These are phyloP conservation scores for Pantherophis guttatus DNA, from an alignment of 2,113 vertebrate species.

Conservation along the genomic window DNA sequence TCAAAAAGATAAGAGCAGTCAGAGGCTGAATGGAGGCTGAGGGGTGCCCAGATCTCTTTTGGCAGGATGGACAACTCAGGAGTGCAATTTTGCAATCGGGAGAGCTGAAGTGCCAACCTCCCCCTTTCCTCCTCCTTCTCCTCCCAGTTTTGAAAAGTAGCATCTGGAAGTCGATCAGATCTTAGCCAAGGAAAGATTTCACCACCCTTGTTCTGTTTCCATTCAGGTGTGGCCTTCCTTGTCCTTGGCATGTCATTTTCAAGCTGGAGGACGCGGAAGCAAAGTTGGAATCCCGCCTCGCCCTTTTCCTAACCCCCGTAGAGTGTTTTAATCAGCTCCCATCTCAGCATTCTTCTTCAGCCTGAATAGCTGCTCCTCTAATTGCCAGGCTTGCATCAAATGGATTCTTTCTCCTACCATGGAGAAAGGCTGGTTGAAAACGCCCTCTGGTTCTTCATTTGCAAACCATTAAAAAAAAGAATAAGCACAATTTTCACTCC, in stretches of 20 bases:
- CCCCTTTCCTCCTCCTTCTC: background rate
- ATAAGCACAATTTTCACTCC: background rate
- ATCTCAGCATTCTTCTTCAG: background rate
- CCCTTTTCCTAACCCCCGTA: too few relatives aligned
- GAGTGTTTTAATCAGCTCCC: background rate
- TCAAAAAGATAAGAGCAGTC: background rate
- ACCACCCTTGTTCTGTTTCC: background rate
- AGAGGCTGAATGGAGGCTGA: background rate
- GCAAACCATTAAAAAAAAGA: background rate
- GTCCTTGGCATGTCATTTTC: background rate
- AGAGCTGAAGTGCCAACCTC: background rate
- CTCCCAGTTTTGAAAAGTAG: background rate
- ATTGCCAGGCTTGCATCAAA: too few relatives aligned
- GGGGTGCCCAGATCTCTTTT: background rate
- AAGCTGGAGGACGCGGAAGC: background rate
- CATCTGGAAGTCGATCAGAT: background rate
- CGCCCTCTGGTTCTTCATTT: background rate
- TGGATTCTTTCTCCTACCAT: background rate
- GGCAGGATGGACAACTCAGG: background rate
- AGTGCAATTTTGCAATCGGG: background rate
- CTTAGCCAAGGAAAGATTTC: background rate
- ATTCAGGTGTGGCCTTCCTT: background rate
- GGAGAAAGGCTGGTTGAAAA: background rate
- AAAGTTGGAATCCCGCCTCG: background rate
- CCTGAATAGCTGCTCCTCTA: background rate